A percentile compares a stretch with the other conserved stretches of the same genome.
These are phyloP conservation scores for Porites divaricata DNA, from an alignment of 92 coral and sea anemone genomes.

Conservation along the genomic window DNA sequence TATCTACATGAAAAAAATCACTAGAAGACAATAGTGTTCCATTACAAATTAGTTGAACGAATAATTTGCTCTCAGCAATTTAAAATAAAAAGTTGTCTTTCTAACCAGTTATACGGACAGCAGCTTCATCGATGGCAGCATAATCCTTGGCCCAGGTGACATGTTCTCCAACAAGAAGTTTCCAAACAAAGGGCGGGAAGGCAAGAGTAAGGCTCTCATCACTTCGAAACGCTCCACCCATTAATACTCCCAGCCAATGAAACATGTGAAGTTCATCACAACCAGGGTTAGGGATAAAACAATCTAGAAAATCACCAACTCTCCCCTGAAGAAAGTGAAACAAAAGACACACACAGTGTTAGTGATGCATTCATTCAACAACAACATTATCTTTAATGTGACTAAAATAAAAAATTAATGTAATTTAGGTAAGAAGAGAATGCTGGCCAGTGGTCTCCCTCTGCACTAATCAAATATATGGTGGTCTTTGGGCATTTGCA, in stretches of 20 bases:
- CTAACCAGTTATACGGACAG: constrained; percentile 84
- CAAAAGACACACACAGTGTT: not conserved
- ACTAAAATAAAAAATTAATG: no score
- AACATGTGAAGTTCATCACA: constrained; percentile 67
- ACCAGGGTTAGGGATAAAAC: constrained; percentile 89
- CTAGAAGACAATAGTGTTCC: no score
- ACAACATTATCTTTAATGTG: no score
- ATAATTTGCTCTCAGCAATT: not conserved
- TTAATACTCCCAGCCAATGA: constrained; percentile 88
- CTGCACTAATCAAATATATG: no score
- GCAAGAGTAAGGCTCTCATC: constrained; percentile 93
- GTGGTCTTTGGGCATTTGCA: no score
- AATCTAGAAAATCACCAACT: constrained; percentile 89
- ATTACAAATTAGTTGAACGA: no score
- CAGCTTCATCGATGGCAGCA: constrained; percentile 81
- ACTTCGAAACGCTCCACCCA: constrained; percentile 96
- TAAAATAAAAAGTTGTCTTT: not conserved
- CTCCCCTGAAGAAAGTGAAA: constrained; percentile 58
- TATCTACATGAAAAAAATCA: no score
- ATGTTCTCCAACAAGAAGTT: constrained; percentile 95
- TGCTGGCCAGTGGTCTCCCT: no score
- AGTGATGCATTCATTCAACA: no score
- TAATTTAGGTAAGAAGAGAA: no score
- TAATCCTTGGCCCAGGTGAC: constrained; percentile 98
- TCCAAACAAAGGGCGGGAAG: constrained; percentile 96